These are phyloP conservation scores for Lophura nycthemera DNA, from an alignment of 2,113 vertebrate genomes.

Conservation along the genomic window DNA sequence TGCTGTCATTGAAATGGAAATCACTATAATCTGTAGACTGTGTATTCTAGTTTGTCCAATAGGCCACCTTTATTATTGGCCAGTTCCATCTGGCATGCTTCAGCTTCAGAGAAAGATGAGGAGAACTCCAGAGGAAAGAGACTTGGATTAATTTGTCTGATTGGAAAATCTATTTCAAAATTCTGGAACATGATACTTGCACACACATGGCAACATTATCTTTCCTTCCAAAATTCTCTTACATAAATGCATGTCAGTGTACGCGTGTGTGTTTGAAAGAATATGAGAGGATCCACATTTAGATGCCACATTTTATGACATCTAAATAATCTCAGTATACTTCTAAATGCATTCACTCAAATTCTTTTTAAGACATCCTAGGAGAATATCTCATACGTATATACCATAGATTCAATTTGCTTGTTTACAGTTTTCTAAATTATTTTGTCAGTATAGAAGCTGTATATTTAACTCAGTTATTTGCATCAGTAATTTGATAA, in stretches of 20 bases:
- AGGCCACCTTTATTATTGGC: neutral
- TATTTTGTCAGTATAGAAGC: constrained; percentile 34
- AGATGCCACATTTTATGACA: neutral
- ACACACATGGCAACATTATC: neutral
- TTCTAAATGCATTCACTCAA: constrained; percentile 2
- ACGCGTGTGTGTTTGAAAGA: neutral
- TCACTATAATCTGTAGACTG: neutral
- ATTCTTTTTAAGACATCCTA: neutral
- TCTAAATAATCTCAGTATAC: neutral
- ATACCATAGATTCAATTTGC: constrained; percentile 8
- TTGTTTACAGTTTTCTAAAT: constrained; percentile 55
- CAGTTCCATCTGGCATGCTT: neutral
- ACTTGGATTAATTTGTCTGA: neutral
- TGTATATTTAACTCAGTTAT: constrained; percentile 43
- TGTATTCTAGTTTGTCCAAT: neutral
- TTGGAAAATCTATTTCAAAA: neutral
- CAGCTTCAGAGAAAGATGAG: neutral
- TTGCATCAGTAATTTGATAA: constrained; percentile 63
- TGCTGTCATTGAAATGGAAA: neutral
- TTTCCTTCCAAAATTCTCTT: neutral
- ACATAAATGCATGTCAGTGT: neutral
- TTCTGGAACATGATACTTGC: neutral
- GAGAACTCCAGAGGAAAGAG: neutral
- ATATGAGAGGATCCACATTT: neutral
- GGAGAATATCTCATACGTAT: constrained; percentile 1